Evolutionary conservation across 1,140 invertebrate species (phyloP).

Genomic region (Phenacoccus solenopsis): DNA sequence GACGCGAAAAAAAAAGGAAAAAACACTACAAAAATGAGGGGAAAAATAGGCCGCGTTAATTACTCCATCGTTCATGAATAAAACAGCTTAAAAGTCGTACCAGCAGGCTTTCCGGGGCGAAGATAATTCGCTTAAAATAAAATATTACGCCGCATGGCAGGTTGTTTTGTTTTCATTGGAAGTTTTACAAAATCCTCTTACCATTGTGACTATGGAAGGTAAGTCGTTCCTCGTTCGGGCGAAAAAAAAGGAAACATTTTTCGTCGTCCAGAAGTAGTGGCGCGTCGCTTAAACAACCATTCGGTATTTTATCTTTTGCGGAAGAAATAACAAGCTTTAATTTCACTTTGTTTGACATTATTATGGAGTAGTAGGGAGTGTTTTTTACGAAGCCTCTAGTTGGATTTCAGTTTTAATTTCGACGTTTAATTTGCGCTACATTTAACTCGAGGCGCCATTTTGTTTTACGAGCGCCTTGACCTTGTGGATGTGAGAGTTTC

Average conservation of each 20-base stretch:
- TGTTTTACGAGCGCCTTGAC: too few relatives aligned
- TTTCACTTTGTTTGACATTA: neutral
- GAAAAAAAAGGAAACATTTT: neutral
- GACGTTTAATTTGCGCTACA: too few relatives aligned
- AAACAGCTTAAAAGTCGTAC: constrained; percentile 2
- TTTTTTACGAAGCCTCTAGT: too few relatives aligned
- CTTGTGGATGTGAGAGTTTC: too few relatives aligned
- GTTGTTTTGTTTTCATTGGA: neutral
- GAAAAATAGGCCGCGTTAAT: neutral
- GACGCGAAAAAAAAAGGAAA: neutral
- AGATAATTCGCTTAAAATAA: neutral
- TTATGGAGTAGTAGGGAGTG: too few relatives aligned
- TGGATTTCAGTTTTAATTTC: too few relatives aligned
- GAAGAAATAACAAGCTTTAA: constrained; percentile 3
- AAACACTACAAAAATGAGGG: neutral
- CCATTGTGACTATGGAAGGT: neutral
- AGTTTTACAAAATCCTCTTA: neutral
- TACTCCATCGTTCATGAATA: neutral
- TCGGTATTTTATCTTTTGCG: neutral
- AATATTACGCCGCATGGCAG: neutral
- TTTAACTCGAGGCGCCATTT: too few relatives aligned
- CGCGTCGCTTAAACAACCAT: neutral
- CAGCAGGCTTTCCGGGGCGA: neutral
- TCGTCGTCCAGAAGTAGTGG: neutral
- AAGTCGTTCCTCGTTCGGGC: too few relatives aligned